Base-by-base conservation (phyloP, 1,140 invertebrate species). In the Meloidogyne hapla region DNA sequence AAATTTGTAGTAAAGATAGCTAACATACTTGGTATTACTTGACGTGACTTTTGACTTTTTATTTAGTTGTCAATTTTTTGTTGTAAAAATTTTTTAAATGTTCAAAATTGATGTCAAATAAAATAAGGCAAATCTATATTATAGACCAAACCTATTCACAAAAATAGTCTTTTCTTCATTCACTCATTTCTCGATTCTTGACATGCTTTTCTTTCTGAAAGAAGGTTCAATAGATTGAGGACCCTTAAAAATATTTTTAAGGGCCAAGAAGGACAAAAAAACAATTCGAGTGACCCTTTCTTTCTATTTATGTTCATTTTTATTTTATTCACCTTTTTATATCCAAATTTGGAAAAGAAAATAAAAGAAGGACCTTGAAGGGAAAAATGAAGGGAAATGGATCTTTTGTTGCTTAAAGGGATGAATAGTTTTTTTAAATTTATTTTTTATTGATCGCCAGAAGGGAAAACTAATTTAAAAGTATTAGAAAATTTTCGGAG, bases 211-310 rank as follows among this genome's bases (percentile, higher is more conserved):
- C 13, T 48, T 18, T 15, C 15, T 48, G 5, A 15, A 5, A 48
- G 8, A 18, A 18, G 13, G 13, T 1, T 15, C 13, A 56, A n/a
- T n/a, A 13, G 48, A 56, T 56, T n/a, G 48, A 56, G 48, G 48
- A 56, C 48, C 48, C 48, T 56, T n/a, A 56, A 56, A 56, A 56
- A n/a, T n/a, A 56, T 56, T 56, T 56, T 56, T 56, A 56, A 56
- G 48, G 48, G 48, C 48, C 48, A 56, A 56, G 48, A 56, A 56
- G 18, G 48, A 56, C 48, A 56, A n/a, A 56, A 56, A 56, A 56
- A n/a, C 18, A 56, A n/a, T 6, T n/a, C 3, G 48, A 56, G n/a
- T 56, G 48, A 56, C 48, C 48, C 13, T 21, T n/a, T n/a, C n/a
- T 56, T 8, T 56, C 0, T 42, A 42, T 33, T 6, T 33, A 33